Percentiles rank a stretch among this genome's conserved stretches.
Conservation (phyloP, 1,140 invertebrate genomes). For the Drosophila kikkawai region DNA sequence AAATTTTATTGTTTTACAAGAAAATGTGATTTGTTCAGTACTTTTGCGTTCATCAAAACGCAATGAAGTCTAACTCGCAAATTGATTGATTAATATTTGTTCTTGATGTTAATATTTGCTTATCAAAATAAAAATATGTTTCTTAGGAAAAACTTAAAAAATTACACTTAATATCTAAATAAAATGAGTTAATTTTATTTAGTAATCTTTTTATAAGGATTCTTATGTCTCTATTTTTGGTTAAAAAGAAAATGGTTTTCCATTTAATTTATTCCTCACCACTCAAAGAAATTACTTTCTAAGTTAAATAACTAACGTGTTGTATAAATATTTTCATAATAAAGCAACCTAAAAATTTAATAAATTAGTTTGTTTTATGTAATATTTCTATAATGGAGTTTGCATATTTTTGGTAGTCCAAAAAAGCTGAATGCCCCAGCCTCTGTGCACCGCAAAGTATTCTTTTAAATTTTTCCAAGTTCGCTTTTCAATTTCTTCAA, state of each 20-base stretch:
- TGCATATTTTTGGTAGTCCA: slow-evolving; percentile 12
- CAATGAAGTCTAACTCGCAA: background rate
- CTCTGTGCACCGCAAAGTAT: slow-evolving; percentile 11
- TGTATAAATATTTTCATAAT: no score
- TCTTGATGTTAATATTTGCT: background rate
- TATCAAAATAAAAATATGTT: background rate
- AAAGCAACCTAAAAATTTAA: no score
- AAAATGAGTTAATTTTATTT: no score
- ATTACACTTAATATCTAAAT: background rate
- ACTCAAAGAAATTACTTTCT: background rate
- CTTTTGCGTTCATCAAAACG: background rate
- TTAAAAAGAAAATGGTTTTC: background rate
- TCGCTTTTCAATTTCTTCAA: background rate
- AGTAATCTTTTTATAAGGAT: background rate
- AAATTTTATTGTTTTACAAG: background rate
- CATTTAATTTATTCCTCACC: background rate
- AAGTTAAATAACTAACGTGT: no score
- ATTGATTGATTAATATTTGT: background rate
- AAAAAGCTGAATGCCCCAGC: background rate
- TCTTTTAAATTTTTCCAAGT: background rate
- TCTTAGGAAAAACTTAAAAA: background rate
- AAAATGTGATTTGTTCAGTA: background rate
- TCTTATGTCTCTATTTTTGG: background rate
- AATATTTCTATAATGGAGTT: background rate
- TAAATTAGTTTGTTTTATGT: no score